Evolutionary conservation across 2,797 vertebrate species (phyloP), one percentile per base, ranked within the genome.

Genomic region (Aeoliscus strigatus): DNA sequence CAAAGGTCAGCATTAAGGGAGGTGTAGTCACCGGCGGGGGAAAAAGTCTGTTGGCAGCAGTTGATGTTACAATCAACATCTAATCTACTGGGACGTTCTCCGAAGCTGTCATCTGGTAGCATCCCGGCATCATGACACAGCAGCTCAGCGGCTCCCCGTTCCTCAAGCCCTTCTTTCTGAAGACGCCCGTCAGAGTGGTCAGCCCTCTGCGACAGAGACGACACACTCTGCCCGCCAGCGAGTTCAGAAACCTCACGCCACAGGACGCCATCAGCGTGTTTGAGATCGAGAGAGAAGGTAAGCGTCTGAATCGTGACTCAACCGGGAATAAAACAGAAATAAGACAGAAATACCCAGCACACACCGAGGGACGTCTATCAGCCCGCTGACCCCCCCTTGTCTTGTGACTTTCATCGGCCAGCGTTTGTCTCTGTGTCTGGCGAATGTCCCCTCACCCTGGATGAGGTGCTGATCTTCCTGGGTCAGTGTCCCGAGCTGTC

Each of bases 201-300:
- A 79, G 36, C 27, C 59, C 78, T 3, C 69, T 67, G 28, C 63
- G 57, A n/a, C 84, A 82, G 64, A 63, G 88, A 17, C 81, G 92
- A 7, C 94, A 96, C 85, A 96, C 92, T 0, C 90, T 97, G 40
- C 94, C 95, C 0, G 93, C 94, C 81, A 96, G 91, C 2, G 94
- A 96, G 80, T 96, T 97, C 36, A 90, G 92, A 45, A 92, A 90
- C 65, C 94, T 97, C 26, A 91, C 89, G 44, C 91, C 86, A 0
- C 88, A 91, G 76, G 94, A 96, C 0, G 91, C 94, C 0, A 50
- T 84, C 59, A 90, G 94, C 1, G 93, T 92, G 42, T 96, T 96
- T 23, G 94, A 96, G 88, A 94, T 97, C 0, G 93, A 97, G 78
- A 84, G 91, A 34, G 93, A 96, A 85, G 94, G 95, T 93, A 57